These are phyloP conservation scores for Perithous albicinctus DNA, from an alignment of 2,888 invertebrate species.

Conservation along the genomic window DNA sequence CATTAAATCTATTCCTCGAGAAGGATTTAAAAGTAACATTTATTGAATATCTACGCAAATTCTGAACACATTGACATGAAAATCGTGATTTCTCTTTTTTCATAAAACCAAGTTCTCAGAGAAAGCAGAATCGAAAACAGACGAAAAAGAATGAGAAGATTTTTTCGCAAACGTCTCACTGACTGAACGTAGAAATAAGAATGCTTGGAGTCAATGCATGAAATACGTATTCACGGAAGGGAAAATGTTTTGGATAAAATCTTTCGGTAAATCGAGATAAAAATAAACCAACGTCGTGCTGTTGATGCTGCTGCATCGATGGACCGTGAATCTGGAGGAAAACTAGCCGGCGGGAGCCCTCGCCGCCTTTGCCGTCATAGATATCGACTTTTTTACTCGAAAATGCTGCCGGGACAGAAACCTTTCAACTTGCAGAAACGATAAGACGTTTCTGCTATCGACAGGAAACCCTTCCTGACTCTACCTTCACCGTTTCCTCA, in stretches of 20 bases:
- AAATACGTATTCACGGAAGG: constrained; percentile 33
- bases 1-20: no score
- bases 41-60: no score
- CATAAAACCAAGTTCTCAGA: no score
- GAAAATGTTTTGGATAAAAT: constrained; percentile 35
- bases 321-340: constrained; percentile 52
- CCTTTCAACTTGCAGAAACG: constrained; percentile 50
- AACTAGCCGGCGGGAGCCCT: constrained; percentile 54
- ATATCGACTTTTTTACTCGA: constrained; percentile 63
- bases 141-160: not conserved
- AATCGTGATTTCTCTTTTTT: no score
- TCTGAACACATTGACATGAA: no score
- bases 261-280: constrained; percentile 58
- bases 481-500: not conserved
- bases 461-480: constrained; percentile 32
- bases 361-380: constrained; percentile 24
- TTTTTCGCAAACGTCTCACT: not conserved
- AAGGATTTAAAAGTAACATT: no score
- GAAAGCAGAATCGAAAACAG: no score
- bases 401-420: constrained; percentile 51
- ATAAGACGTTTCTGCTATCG: constrained; percentile 65
- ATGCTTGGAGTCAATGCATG: not conserved
- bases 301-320: constrained; percentile 46
- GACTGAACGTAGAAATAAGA: not conserved
- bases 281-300: constrained; percentile 31